Evolutionary conservation across 2,113 vertebrate genomes (phyloP).

Genomic region (Aphelocoma coerulescens): DNA sequence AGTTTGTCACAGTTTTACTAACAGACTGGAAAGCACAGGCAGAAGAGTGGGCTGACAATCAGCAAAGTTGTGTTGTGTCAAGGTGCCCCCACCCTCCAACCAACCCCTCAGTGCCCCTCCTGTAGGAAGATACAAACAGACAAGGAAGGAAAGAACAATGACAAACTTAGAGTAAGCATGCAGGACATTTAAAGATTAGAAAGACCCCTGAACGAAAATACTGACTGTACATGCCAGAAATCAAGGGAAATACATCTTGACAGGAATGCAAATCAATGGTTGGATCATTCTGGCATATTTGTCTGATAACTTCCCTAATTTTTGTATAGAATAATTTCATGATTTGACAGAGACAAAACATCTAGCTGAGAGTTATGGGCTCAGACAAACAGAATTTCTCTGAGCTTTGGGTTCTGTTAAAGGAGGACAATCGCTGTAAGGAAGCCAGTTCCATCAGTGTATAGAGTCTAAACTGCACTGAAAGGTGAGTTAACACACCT

Average conservation of each 20-base stretch:
- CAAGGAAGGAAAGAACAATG: not conserved
- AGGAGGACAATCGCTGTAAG: not conserved
- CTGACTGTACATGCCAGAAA: not conserved
- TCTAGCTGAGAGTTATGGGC: not conserved
- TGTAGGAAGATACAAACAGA: not conserved
- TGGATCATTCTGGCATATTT: not conserved
- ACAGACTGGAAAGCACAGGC: not conserved
- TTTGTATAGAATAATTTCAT: not conserved
- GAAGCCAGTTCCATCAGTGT: not conserved
- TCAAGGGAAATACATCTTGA: not conserved
- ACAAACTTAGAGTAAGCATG: not conserved
- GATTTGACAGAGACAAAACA: not conserved
- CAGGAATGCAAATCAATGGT: not conserved
- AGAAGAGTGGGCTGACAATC: not conserved
- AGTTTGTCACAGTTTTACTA: conserved; percentile 11
- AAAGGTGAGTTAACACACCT: not conserved
- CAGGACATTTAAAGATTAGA: not conserved
- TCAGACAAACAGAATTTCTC: not conserved
- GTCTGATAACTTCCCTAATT: not conserved
- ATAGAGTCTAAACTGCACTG: not conserved
- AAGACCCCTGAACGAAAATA: not conserved
- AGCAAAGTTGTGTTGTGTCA: not conserved
- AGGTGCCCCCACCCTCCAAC: not conserved
- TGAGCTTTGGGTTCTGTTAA: not conserved
- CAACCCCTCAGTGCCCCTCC: not conserved